phyloP scores from a whole-genome alignment of 2,797 vertebrate genomes.

The Etheostoma perlongum region DNA sequence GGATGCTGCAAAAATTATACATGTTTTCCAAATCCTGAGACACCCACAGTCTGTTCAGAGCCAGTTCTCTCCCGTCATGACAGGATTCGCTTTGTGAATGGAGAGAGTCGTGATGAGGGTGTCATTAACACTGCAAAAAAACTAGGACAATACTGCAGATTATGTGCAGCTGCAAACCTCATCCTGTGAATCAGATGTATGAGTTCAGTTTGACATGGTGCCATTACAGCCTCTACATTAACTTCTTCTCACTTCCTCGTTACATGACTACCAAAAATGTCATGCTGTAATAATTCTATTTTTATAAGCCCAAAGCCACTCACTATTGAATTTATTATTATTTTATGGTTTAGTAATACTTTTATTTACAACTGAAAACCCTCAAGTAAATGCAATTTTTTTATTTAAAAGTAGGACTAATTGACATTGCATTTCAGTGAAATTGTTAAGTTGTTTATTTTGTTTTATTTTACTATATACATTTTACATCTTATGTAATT shows the following conservation, averaged over 20 bases:
- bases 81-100: slow-evolving; percentile 82
- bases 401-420: neutral
- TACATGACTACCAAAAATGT: slow-evolving; percentile 8
- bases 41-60: slow-evolving; percentile 72
- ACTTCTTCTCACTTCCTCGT: slow-evolving; percentile 35
- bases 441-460: neutral
- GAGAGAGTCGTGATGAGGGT: slow-evolving; percentile 80
- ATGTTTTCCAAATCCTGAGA: slow-evolving; percentile 64
- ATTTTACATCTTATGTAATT: neutral
- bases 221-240: slow-evolving; percentile 44
- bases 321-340: neutral
- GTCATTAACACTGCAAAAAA: slow-evolving; percentile 70
- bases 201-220: slow-evolving; percentile 47
- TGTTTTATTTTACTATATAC: neutral
- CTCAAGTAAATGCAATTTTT: neutral
- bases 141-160: slow-evolving; percentile 75
- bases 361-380: slow-evolving; percentile 1
- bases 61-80: slow-evolving; percentile 72
- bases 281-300: neutral
- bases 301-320: neutral
- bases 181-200: slow-evolving; percentile 63
- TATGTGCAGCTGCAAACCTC: slow-evolving; percentile 79
- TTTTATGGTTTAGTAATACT: neutral
- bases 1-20: slow-evolving; percentile 64
- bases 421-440: neutral